Conservation (phyloP, 2,888 invertebrate species). For the Pelosia muscerda region DNA sequence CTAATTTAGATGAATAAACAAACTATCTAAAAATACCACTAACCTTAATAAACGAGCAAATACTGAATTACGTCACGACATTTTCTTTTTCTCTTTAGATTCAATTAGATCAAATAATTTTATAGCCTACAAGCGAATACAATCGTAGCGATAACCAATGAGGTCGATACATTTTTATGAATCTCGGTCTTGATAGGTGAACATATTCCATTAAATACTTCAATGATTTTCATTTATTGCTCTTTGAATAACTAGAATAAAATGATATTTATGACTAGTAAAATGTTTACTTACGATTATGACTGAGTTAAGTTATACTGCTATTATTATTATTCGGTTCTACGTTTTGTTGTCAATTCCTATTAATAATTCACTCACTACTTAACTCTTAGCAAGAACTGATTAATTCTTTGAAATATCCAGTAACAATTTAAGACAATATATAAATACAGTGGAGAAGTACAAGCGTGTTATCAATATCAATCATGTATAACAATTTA, state of each 20-base stretch:
- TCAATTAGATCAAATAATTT: slow-evolving; percentile 21
- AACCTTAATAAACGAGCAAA: too few relatives aligned
- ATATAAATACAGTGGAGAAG: too few relatives aligned
- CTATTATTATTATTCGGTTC: not conserved
- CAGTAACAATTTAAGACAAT: too few relatives aligned
- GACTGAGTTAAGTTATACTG: not conserved
- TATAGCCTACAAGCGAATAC: slow-evolving; percentile 8
- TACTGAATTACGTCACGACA: not conserved
- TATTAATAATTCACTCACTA: not conserved
- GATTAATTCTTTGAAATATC: too few relatives aligned
- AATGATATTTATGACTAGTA: too few relatives aligned
- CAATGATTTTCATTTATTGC: not conserved
- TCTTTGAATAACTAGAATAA: not conserved
- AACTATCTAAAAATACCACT: too few relatives aligned
- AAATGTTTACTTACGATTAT: too few relatives aligned
- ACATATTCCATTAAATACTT: not conserved
- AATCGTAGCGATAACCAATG: slow-evolving; percentile 12
- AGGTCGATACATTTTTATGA: not conserved
- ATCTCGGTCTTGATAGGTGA: not conserved
- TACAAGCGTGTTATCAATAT: too few relatives aligned
- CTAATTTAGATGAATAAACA: too few relatives aligned
- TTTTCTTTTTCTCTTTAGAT: not conserved
- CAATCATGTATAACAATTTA: too few relatives aligned
- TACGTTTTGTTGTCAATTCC: not conserved
- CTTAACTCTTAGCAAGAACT: too few relatives aligned